Evolutionary conservation across 2,113 vertebrate genomes (phyloP).

Genomic region (Paramisgurnus dabryanus): DNA sequence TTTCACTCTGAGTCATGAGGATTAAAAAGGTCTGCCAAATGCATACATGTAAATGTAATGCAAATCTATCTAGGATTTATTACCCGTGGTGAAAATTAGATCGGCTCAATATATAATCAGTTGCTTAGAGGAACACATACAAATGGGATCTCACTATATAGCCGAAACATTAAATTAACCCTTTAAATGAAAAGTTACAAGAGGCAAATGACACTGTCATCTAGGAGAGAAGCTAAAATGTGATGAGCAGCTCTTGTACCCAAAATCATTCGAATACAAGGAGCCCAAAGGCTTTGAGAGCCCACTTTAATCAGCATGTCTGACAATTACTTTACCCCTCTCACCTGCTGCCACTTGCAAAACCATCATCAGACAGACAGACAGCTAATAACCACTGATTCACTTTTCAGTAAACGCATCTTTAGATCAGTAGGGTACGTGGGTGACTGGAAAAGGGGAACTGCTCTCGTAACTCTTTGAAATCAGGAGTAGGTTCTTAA

Average conservation of each 20-base stretch:
- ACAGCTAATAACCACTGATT: conserved; percentile 24
- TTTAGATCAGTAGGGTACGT: conserved; percentile 10
- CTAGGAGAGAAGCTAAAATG: conserved; percentile 10
- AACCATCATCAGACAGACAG: conserved; percentile 17
- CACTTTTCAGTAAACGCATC: conserved; percentile 19
- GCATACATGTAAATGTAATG: too few species aligned
- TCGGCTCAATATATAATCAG: conserved; percentile 2
- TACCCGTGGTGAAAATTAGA: not conserved
- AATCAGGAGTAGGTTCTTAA: conserved; percentile 20
- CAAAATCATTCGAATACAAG: conserved; percentile 12
- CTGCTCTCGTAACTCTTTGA: conserved; percentile 15
- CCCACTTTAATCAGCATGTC: conserved; percentile 33
- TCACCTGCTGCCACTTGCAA: conserved; percentile 22
- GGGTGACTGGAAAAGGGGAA: conserved; percentile 8
- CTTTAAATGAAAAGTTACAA: conserved; percentile 40
- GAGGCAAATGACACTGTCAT: conserved; percentile 29
- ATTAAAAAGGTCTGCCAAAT: too few species aligned
- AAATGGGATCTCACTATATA: conserved; percentile 14
- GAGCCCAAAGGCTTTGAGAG: not conserved
- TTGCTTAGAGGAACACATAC: not conserved
- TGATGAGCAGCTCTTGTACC: not conserved
- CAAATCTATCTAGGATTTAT: too few species aligned
- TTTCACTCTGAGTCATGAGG: too few species aligned
- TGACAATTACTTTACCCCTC: conserved; percentile 35
- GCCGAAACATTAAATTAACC: conserved; percentile 8